phyloP scores from a whole-genome alignment of 2,113 vertebrate species.

The Neolamprologus falcicula region DNA sequence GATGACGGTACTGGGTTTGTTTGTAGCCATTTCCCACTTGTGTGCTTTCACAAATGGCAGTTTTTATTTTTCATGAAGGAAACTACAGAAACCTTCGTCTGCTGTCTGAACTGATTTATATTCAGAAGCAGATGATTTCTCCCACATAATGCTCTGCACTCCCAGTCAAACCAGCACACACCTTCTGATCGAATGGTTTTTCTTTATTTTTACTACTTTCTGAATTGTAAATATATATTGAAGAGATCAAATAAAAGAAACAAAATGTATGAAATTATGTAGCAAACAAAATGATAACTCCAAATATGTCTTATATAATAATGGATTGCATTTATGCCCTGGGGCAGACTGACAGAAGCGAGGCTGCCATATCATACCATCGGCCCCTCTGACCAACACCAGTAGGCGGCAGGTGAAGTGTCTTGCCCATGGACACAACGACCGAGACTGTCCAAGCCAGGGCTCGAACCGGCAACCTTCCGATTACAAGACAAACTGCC shows the following conservation, averaged over 20 bases:
- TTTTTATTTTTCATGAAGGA: neutral
- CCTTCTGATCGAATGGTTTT: neutral
- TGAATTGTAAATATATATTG: neutral
- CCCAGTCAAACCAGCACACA: neutral
- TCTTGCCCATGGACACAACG: no score
- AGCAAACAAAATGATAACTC: neutral
- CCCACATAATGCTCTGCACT: neutral
- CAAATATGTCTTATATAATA: neutral
- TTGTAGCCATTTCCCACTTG: neutral
- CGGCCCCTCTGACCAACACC: no score
- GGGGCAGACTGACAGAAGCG: no score
- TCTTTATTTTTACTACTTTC: neutral
- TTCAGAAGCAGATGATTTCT: neutral
- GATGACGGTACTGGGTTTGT: neutral
- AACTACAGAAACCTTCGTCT: neutral
- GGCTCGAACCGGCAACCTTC: no score
- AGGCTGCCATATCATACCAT: no score
- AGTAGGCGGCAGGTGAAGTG: no score
- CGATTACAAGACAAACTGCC: no score
- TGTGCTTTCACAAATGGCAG: neutral
- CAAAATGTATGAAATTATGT: neutral
- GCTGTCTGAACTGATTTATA: neutral
- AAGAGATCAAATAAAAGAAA: neutral
- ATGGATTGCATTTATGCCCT: neutral
- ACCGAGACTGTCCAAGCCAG: no score